Conservation (phyloP, 2,113 vertebrate genomes). For the Paedocypris sp. region DNA sequence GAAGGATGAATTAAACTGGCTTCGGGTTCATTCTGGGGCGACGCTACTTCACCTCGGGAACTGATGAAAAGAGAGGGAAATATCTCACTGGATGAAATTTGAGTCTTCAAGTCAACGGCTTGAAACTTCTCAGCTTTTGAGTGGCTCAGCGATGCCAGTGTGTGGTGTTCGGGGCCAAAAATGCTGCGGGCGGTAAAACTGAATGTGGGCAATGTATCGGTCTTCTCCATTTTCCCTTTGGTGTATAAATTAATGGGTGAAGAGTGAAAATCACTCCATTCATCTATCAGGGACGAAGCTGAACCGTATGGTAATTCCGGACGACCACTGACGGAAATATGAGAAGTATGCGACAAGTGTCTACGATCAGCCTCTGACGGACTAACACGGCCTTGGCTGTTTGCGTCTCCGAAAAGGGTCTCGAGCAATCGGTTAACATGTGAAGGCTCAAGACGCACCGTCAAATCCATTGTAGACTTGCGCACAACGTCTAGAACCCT, state of each 20-base stretch:
- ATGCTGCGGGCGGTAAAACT: background rate
- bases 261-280: constrained; percentile 17
- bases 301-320: background rate
- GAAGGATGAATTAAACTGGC: background rate
- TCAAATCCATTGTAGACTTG: constrained; percentile 15
- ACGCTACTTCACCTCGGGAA: background rate
- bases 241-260: constrained; percentile 12
- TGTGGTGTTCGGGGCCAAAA: background rate
- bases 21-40: background rate
- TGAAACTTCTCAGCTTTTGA: too few relatives aligned
- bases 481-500: constrained; percentile 6
- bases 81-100: background rate
- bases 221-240: constrained; percentile 9
- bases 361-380: background rate
- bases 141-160: background rate
- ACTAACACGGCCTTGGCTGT: constrained; percentile 13
- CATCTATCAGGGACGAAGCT: background rate
- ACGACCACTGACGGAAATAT: constrained; percentile 7
- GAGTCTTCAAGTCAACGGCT: background rate
- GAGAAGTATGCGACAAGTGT: background rate
- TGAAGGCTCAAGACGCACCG: constrained; percentile 10
- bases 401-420: constrained; percentile 16
- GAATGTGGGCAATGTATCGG: background rate
- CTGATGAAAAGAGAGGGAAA: background rate
- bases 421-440: constrained; percentile 23